Percentiles rank a stretch among this genome's conserved stretches.
These are phyloP conservation scores for Chiroxiphia lanceolata DNA, from an alignment of 2,797 vertebrate genomes.

Conservation along the genomic window DNA sequence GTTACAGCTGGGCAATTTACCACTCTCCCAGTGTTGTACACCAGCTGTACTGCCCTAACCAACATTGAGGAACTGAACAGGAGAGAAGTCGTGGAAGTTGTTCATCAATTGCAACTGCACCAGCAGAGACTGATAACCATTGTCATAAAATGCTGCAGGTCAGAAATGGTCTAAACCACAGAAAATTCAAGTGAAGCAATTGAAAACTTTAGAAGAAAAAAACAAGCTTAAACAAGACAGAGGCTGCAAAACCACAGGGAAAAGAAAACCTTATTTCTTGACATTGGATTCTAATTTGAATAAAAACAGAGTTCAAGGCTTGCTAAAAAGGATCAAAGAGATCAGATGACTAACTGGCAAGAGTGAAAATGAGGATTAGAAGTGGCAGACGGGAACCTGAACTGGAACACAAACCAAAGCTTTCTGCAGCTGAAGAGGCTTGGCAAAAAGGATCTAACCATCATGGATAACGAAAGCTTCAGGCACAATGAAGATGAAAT, in stretches of 20 bases:
- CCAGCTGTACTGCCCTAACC: not conserved
- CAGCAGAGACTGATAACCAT: not conserved
- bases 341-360: slow-evolving; percentile 53
- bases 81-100: not conserved
- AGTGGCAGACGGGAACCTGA: slow-evolving; percentile 30
- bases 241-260: slow-evolving; percentile 5
- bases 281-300: slow-evolving; percentile 51
- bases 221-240: slow-evolving; percentile 20
- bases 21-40: not conserved
- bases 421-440: slow-evolving; percentile 51
- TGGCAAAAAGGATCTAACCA: slow-evolving; percentile 42
- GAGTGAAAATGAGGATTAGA: slow-evolving; percentile 66
- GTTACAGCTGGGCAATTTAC: not conserved
- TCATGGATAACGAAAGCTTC: not conserved
- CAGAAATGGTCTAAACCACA: not conserved
- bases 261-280: slow-evolving; percentile 27
- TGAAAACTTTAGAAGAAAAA: slow-evolving; percentile 3
- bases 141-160: not conserved
- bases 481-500: slow-evolving; percentile 8
- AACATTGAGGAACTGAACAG: not conserved
- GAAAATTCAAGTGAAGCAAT: not conserved
- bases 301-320: slow-evolving; percentile 55
- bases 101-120: not conserved
- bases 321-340: slow-evolving; percentile 60
- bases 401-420: slow-evolving; percentile 57